Percentiles rank a stretch among this genome's conserved stretches.
phyloP scores from a whole-genome alignment of 2,888 invertebrate genomes.

The Nomada ruficornis region DNA sequence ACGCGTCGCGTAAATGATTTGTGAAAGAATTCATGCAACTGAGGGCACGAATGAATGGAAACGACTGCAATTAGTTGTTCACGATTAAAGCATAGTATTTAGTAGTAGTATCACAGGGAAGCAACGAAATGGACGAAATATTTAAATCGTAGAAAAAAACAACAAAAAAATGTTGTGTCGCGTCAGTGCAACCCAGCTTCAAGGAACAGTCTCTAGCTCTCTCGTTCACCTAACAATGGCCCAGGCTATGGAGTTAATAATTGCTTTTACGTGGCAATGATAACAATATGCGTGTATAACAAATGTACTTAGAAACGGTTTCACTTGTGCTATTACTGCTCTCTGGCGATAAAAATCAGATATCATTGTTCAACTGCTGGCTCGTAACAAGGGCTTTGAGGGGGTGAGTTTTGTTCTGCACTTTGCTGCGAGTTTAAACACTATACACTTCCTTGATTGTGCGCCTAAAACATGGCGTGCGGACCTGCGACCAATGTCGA shows the following conservation, averaged over 20 bases:
- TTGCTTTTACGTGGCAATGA: constrained; percentile 76
- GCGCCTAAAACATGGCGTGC: constrained; percentile 59
- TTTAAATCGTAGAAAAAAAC: neutral
- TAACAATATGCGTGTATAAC: constrained; percentile 78
- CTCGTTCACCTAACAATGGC: constrained; percentile 74
- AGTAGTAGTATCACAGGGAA: too few species aligned
- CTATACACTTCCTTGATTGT: constrained; percentile 73
- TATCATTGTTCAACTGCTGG: constrained; percentile 74
- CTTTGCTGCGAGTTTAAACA: constrained; percentile 67
- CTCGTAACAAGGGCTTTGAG: constrained; percentile 68
- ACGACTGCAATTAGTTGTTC: too few species aligned
- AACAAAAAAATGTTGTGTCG: neutral
- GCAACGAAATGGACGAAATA: neutral
- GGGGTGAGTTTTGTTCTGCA: constrained; percentile 55
- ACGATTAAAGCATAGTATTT: too few species aligned
- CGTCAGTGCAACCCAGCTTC: constrained; percentile 66
- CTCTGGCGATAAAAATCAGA: constrained; percentile 73
- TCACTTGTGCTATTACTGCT: constrained; percentile 73
- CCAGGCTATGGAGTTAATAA: constrained; percentile 76
- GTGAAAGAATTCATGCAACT: too few species aligned
- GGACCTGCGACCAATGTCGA: constrained; percentile 59
- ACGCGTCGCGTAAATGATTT: too few species aligned
- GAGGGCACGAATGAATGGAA: too few species aligned
- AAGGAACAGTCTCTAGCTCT: constrained; percentile 71
- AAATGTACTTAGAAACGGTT: constrained; percentile 76